Base-by-base conservation (phyloP, 2,797 vertebrate genomes). In the Lateolabrax maculatus region DNA sequence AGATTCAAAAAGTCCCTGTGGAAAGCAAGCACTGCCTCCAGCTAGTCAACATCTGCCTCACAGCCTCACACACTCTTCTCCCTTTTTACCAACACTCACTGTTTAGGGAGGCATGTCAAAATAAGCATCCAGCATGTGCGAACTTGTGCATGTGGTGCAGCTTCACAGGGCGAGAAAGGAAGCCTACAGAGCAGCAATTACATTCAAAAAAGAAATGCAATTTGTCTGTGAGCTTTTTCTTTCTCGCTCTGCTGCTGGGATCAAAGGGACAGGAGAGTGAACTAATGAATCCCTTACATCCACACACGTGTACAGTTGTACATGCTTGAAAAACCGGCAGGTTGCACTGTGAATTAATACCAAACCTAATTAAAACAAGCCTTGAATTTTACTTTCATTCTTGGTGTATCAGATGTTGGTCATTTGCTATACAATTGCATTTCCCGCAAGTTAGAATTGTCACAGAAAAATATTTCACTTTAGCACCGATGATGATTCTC, bases 71-170 rank as follows among this genome's bases (percentile, higher is more conserved):
- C 70, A 74, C 81, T 83, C 63, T 52, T 63, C 49, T 70, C 64
- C 55, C 62, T 88, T 83, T 75, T 82, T 64, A 76, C 43, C 76
- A 74, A 71, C 60, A 16, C 70, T 84, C 53, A 19, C 80, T 84
- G 77, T 87, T 88, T 44, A 64, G 53, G 84, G 76, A 78, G 79
- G 79, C 83, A 63, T 84, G 88, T 89, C 77, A 80, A 84, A 91
- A 80, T 78, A 83, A 89, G 80, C 71, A 85, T 67, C 56, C 55
- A 52, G 85, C 89, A 62, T 91, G 88, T 90, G 71, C 1, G 13
- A 79, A 87, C 92, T 86, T 91, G 93, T 61, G 64, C 34, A 34
- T 2, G 34, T 23, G 58, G 48, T 78, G 75, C 57, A 71, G 57
- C 62, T 68, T 43, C 61, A 67, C n/a, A 16, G 36, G 41, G 60